A percentile compares a stretch with the other conserved stretches of the same genome.
Conservation (phyloP, 2,113 vertebrate species). For the Clarias macrocephalus region DNA sequence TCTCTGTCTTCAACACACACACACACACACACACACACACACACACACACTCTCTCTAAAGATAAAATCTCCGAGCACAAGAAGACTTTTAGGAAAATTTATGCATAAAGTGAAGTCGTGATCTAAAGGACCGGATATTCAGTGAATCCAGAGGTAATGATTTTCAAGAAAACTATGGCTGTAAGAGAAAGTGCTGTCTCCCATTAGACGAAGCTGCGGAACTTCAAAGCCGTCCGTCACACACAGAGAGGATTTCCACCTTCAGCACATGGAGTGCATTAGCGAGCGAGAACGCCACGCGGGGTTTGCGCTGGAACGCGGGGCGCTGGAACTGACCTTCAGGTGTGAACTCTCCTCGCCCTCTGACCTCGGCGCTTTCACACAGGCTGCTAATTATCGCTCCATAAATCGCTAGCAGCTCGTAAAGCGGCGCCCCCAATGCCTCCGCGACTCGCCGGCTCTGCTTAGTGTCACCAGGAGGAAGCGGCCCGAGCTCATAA, state of each 20-base stretch:
- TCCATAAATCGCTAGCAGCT: constrained; percentile 37
- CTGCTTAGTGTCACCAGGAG: constrained; percentile 54
- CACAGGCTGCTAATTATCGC: constrained; percentile 28
- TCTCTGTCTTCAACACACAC: background rate
- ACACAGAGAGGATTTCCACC: background rate
- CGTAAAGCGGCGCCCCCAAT: constrained; percentile 15
- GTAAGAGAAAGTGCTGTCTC: constrained; percentile 28
- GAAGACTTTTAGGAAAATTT: background rate
- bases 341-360: constrained; percentile 59
- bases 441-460: background rate
- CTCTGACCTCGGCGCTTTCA: constrained; percentile 40
- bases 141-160: background rate
- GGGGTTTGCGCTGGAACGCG: background rate
- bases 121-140: background rate
- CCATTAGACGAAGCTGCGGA: constrained; percentile 17
- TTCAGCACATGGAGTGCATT: constrained; percentile 38
- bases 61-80: background rate
- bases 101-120: background rate
- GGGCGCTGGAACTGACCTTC: constrained; percentile 58
- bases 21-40: constrained; percentile 28
- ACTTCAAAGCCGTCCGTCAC: constrained; percentile 42
- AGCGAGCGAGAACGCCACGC: background rate
- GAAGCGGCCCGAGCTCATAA: constrained; percentile 11
- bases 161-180: background rate
- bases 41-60: background rate